Conservation (phyloP, 2,113 vertebrate species). For the Ctenodactylus gundi region DNA sequence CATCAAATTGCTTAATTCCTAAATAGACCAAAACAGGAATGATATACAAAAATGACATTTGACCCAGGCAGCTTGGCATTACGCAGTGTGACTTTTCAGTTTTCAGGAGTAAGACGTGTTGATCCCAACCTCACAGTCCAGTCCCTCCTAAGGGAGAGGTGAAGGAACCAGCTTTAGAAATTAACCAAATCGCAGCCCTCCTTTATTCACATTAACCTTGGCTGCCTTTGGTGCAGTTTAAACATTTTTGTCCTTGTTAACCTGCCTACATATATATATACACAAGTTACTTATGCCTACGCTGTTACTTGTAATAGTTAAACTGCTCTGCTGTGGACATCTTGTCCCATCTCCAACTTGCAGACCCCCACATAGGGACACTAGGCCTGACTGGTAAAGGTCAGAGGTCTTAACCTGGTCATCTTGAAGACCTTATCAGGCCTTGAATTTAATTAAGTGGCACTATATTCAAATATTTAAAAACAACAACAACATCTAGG, state of each 20-base stretch:
- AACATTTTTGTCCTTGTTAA: constrained; percentile 19
- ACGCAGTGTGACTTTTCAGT: constrained; percentile 19
- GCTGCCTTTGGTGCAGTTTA: not conserved
- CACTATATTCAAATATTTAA: not conserved
- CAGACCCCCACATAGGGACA: not conserved
- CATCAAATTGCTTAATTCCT: constrained; percentile 30
- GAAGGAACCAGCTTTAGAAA: constrained; percentile 36
- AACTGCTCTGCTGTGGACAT: not conserved
- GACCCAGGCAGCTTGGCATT: constrained; percentile 18
- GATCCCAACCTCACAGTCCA: not conserved
- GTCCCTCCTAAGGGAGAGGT: not conserved
- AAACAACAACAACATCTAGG: not conserved
- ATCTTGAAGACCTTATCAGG: not conserved
- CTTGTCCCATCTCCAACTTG: constrained; percentile 1
- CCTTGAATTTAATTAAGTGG: constrained; percentile 15
- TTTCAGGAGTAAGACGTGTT: constrained; percentile 24
- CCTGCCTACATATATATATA: too few species aligned
- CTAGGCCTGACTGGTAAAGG: not conserved
- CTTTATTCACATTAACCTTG: not conserved
- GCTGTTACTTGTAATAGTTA: not conserved
- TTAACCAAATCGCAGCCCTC: constrained; percentile 8
- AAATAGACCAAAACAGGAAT: not conserved
- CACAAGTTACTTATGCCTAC: too few species aligned
- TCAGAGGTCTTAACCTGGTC: constrained; percentile 16
- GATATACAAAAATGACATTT: constrained; percentile 1